Evolutionary conservation across 1,140 invertebrate genomes (phyloP).

Genomic region (Dysdera silvatica): DNA sequence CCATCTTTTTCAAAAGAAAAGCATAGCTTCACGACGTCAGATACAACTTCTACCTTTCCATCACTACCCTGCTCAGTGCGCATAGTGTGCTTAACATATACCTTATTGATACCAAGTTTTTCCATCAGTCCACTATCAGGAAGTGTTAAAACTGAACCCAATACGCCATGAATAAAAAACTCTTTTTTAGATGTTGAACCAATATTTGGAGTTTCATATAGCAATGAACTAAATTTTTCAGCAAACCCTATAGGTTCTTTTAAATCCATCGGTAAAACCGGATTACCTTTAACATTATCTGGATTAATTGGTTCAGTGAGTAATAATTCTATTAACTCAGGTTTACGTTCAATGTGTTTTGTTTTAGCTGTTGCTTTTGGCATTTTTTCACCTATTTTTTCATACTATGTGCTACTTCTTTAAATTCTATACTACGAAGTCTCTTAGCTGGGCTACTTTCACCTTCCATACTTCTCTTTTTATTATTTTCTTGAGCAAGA

Average conservation of each 20-base stretch:
- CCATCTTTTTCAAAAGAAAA: constrained; percentile 15
- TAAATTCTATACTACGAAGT: background rate
- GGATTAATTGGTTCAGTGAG: constrained; percentile 3
- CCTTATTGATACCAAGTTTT: constrained; percentile 21
- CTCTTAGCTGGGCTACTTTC: constrained; percentile 13
- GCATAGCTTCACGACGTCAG: background rate
- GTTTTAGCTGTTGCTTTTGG: constrained; percentile 3
- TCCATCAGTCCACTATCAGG: constrained; percentile 16
- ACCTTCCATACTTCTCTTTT: constrained; percentile 9
- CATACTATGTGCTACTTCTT: background rate
- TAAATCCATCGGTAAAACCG: background rate
- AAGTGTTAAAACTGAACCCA: constrained; percentile 10
- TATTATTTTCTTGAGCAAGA: constrained; percentile 3
- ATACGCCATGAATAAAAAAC: constrained; percentile 13
- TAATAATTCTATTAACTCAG: constrained; percentile 8
- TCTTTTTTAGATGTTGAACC: constrained; percentile 5
- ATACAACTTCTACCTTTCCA: background rate
- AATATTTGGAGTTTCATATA: constrained; percentile 10
- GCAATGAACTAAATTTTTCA: constrained; percentile 17
- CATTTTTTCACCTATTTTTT: background rate
- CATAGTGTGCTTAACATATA: constrained; percentile 11
- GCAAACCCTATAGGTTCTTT: constrained; percentile 13
- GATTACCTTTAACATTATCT: constrained; percentile 4
- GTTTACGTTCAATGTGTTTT: background rate
- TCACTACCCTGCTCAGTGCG: background rate